phyloP scores from a whole-genome alignment of 2,888 invertebrate genomes.

The Pyrrhosoma nymphula region DNA sequence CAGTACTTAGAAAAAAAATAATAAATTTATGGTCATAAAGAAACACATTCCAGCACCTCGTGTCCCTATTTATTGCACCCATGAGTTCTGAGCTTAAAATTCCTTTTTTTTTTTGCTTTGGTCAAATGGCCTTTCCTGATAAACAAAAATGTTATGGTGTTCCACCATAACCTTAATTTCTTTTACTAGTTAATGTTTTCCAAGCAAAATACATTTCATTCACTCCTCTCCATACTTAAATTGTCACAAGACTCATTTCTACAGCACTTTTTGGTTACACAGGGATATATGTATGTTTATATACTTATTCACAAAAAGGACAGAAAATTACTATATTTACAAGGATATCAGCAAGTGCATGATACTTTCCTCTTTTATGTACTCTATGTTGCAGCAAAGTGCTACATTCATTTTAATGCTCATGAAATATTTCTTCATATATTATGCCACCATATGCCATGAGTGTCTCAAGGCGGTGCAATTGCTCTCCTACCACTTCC shows the following conservation, averaged over 20 bases:
- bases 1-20: slow-evolving; percentile 19
- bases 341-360: slow-evolving; percentile 71
- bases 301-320: slow-evolving; percentile 73
- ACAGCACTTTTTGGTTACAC: slow-evolving; percentile 65
- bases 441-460: slow-evolving; percentile 62
- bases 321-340: slow-evolving; percentile 72
- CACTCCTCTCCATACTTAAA: slow-evolving; percentile 63
- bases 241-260: slow-evolving; percentile 66
- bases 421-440: slow-evolving; percentile 59
- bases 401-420: slow-evolving; percentile 68
- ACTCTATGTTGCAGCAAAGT: slow-evolving; percentile 68
- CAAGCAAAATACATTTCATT: slow-evolving; percentile 65
- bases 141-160: slow-evolving; percentile 54
- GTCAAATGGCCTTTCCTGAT: slow-evolving; percentile 56
- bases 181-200: slow-evolving; percentile 58
- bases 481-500: slow-evolving; percentile 56
- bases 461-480: slow-evolving; percentile 43
- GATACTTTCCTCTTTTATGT: slow-evolving; percentile 68
- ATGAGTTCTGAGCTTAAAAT: slow-evolving; percentile 43
- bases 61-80: slow-evolving; percentile 59
- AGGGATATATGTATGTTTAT: slow-evolving; percentile 70
- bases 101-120: slow-evolving; percentile 42
- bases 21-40: slow-evolving; percentile 55
- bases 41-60: slow-evolving; percentile 64
- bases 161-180: slow-evolving; percentile 57